These are phyloP conservation scores for Rutilus rutilus DNA, from an alignment of 2,113 vertebrate genomes.

Conservation along the genomic window DNA sequence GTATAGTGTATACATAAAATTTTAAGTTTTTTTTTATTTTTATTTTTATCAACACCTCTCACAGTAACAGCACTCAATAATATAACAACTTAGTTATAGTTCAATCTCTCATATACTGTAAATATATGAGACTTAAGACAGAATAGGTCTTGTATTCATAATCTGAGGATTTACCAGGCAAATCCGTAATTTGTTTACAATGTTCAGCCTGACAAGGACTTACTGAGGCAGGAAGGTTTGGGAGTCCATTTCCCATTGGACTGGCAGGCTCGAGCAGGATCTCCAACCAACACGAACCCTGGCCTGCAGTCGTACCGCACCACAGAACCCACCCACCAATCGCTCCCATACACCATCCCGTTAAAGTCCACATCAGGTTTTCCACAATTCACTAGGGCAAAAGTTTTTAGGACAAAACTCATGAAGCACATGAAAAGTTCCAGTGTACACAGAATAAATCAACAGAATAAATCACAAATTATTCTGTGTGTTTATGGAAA, in stretches of 20 bases:
- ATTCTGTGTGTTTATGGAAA: not conserved
- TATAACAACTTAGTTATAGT: not conserved
- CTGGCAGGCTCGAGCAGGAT: conserved; percentile 76
- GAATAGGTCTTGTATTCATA: not conserved
- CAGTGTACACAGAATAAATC: not conserved
- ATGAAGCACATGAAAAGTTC: not conserved
- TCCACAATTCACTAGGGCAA: conserved; percentile 81
- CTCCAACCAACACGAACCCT: conserved; percentile 81
- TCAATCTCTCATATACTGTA: not conserved
- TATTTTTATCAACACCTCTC: not conserved
- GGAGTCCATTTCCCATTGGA: conserved; percentile 78
- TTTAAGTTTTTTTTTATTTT: not conserved
- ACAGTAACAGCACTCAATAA: not conserved
- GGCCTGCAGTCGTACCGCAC: conserved; percentile 80
- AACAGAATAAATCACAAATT: not conserved
- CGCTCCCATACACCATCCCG: conserved; percentile 73
- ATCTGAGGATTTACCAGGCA: not conserved
- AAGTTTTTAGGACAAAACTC: not conserved
- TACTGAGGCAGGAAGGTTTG: conserved; percentile 80
- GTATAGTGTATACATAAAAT: not conserved
- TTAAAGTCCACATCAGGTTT: conserved; percentile 78
- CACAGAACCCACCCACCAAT: conserved; percentile 86
- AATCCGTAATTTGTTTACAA: not conserved
- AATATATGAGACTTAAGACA: not conserved
- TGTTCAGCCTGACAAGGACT: conserved; percentile 54